Conservation (phyloP, 2,888 invertebrate genomes). For the Torymus aiolomorphi region DNA sequence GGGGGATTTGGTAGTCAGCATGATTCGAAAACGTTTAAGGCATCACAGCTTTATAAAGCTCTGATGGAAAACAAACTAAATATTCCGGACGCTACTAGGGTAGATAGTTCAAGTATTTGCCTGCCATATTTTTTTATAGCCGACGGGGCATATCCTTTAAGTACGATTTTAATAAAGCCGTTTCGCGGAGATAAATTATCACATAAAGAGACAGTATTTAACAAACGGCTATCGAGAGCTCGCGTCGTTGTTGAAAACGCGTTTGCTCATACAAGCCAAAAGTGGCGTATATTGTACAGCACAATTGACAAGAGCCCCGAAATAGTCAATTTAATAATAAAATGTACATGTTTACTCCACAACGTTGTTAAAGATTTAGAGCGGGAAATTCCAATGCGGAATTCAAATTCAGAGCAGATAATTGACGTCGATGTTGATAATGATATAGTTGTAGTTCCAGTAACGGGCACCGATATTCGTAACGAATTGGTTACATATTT, state of each 20-base stretch:
- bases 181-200: conserved; percentile 36
- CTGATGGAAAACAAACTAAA: conserved; percentile 29
- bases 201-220: conserved; percentile 28
- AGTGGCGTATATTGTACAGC: too few species aligned
- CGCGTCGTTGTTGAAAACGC: too few species aligned
- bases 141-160: too few species aligned
- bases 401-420: neutral
- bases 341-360: too few species aligned
- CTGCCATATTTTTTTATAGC: too few species aligned
- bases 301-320: neutral
- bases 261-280: too few species aligned
- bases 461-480: neutral
- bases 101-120: conserved; percentile 30
- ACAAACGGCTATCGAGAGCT: conserved; percentile 38
- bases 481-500: too few species aligned
- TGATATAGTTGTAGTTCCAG: neutral
- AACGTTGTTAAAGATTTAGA: neutral
- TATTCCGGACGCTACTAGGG: conserved; percentile 22
- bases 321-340: neutral
- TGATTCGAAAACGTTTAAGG: too few species aligned
- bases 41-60: too few species aligned
- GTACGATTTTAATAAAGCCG: conserved; percentile 42
- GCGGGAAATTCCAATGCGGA: neutral
- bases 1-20: conserved; percentile 39
- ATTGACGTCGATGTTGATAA: neutral